Evolutionary conservation across 2,888 invertebrate genomes (phyloP).

Genomic region (Tenthredo amoena): DNA sequence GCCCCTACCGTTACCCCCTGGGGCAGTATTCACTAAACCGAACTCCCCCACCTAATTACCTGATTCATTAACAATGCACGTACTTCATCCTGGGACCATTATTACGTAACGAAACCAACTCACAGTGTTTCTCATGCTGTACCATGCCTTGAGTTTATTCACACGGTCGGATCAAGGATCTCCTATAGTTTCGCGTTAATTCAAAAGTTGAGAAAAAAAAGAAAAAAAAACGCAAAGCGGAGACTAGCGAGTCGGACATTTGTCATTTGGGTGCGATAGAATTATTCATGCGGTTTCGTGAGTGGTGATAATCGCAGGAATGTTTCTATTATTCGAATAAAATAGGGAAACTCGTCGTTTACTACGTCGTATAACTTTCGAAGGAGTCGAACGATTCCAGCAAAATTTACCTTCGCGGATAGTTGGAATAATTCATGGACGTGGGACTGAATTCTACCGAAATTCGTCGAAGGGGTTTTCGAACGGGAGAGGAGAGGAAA

Average conservation of each 20-base stretch:
- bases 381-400: neutral
- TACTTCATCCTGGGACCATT: constrained; percentile 67
- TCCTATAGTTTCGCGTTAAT: neutral
- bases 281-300: neutral
- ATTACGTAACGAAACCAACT: constrained; percentile 58
- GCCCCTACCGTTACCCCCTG: constrained; percentile 29
- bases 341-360: neutral
- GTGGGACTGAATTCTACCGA: neutral
- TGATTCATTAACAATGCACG: constrained; percentile 68
- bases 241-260: neutral
- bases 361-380: neutral
- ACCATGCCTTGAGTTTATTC: neutral
- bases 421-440: neutral
- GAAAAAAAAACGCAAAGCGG: too few relatives aligned
- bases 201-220: too few relatives aligned
- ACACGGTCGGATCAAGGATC: neutral
- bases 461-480: neutral
- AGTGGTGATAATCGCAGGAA: neutral
- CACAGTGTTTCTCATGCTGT: constrained; percentile 49
- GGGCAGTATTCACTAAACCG: constrained; percentile 53
- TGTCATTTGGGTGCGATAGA: neutral
- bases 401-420: neutral
- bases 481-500: neutral
- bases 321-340: neutral
- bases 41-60: constrained; percentile 63